phyloP scores from a whole-genome alignment of 2,888 invertebrate species.

The Clunio marinus region DNA sequence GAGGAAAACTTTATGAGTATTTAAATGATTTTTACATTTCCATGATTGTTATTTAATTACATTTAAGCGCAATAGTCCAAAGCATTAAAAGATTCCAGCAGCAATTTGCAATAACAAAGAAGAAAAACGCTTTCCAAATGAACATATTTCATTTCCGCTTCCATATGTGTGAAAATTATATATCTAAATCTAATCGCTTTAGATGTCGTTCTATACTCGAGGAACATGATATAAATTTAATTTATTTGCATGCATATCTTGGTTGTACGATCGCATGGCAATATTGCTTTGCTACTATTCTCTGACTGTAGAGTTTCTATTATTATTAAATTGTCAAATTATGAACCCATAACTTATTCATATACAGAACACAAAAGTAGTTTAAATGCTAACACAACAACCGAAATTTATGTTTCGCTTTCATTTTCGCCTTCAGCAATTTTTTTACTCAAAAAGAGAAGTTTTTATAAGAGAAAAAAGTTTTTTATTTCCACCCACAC shows the following conservation, averaged over 20 bases:
- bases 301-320: neutral
- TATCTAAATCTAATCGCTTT: too few relatives aligned
- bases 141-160: too few relatives aligned
- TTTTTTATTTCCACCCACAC: neutral
- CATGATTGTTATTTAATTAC: too few relatives aligned
- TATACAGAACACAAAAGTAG: neutral
- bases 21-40: too few relatives aligned
- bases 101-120: too few relatives aligned
- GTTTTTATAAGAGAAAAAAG: neutral
- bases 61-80: too few relatives aligned
- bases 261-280: neutral
- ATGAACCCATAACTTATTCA: conserved; percentile 24
- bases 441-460: neutral
- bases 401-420: neutral
- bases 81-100: too few relatives aligned
- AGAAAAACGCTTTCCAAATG: too few relatives aligned
- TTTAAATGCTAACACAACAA: neutral
- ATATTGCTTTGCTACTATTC: neutral
- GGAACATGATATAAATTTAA: conserved; percentile 4
- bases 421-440: too few relatives aligned
- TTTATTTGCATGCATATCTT: conserved; percentile 19
- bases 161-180: too few relatives aligned
- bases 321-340: conserved; percentile 34
- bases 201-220: too few relatives aligned
- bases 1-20: too few relatives aligned